phyloP scores from a whole-genome alignment of 2,113 vertebrate species.

The Columbina picui region DNA sequence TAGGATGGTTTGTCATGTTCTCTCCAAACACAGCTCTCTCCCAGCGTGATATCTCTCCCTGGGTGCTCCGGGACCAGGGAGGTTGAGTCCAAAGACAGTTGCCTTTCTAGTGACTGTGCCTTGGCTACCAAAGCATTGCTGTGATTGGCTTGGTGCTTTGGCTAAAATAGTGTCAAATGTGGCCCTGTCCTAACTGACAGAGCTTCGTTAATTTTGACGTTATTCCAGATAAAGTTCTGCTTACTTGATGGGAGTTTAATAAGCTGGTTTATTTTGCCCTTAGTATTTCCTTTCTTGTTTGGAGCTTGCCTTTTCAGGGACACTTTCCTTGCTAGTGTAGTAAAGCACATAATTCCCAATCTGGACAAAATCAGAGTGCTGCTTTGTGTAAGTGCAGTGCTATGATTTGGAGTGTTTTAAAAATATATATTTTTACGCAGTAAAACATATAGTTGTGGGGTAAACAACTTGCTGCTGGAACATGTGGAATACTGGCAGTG shows the following conservation, averaged over 20 bases:
- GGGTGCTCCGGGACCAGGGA: fast-evolving
- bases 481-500: not conserved
- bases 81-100: not conserved
- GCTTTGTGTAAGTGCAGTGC: not conserved
- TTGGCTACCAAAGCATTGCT: not conserved
- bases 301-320: not conserved
- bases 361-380: not conserved
- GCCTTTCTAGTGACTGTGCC: not conserved
- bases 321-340: not conserved
- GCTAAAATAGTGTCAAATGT: not conserved
- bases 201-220: not conserved
- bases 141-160: not conserved
- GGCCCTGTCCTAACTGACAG: not conserved
- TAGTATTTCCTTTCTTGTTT: not conserved
- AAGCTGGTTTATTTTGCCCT: not conserved
- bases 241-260: not conserved
- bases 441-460: not conserved
- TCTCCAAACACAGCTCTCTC: not conserved
- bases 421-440: not conserved
- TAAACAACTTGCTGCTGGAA: not conserved
- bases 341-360: not conserved
- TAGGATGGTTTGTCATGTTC: not conserved
- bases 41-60: fast-evolving
- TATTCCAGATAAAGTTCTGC: not conserved
- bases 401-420: not conserved